Evolutionary conservation across 2,797 vertebrate species (phyloP).

Genomic region (Nyctibius grandis): DNA sequence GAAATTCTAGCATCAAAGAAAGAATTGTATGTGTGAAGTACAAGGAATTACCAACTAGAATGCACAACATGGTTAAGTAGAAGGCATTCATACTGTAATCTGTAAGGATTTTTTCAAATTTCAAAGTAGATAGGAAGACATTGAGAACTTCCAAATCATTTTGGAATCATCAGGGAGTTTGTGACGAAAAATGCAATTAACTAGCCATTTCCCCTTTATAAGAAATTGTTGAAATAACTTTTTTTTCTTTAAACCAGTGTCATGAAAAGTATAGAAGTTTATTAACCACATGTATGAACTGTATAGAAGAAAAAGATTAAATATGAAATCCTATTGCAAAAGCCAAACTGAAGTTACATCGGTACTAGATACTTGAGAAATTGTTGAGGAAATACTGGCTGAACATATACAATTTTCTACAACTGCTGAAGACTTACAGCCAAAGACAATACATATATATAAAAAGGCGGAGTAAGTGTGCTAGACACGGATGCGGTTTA

Average conservation of each 20-base stretch:
- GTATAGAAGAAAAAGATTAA: neutral
- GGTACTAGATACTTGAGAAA: neutral
- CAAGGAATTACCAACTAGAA: neutral
- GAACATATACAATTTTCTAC: neutral
- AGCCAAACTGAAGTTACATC: fast-evolving
- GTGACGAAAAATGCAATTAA: neutral
- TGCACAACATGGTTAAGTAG: neutral
- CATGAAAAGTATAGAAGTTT: neutral
- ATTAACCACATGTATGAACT: neutral
- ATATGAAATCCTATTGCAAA: neutral
- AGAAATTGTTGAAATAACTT: neutral
- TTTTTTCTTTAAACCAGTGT: neutral
- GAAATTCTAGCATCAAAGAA: neutral
- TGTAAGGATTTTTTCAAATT: neutral
- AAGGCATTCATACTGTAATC: neutral
- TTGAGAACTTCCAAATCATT: neutral
- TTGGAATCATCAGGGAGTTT: neutral
- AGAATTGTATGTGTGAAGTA: neutral
- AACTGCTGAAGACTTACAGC: neutral
- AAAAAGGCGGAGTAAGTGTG: fast-evolving
- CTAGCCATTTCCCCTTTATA: neutral
- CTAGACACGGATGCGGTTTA: neutral
- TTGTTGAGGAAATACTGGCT: fast-evolving
- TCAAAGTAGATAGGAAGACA: neutral
- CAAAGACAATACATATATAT: neutral